A percentile compares a stretch with the other conserved stretches of the same genome.
These are phyloP conservation scores for Echeneis naucrates DNA, from an alignment of 2,797 vertebrate species.

Conservation along the genomic window DNA sequence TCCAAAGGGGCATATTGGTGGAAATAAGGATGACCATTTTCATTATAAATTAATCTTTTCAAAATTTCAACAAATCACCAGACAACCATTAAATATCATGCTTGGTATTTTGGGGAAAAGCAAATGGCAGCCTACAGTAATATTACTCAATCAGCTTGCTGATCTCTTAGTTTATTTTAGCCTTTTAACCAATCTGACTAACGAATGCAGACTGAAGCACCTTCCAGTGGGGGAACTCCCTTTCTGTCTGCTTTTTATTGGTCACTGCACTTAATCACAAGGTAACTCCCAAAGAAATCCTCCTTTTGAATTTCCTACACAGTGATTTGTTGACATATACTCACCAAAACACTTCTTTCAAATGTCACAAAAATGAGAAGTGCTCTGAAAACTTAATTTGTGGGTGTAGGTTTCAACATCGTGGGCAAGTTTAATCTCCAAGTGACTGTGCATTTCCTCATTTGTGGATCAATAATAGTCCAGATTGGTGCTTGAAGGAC, in stretches of 20 bases:
- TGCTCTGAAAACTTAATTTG: background rate
- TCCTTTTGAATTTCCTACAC: background rate
- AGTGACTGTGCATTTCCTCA: background rate
- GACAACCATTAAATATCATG: background rate
- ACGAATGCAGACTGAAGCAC: background rate
- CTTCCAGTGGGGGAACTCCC: background rate
- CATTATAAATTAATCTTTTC: too few relatives aligned
- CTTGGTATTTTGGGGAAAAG: background rate
- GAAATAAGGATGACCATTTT: too few relatives aligned
- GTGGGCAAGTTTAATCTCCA: background rate
- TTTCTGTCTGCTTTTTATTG: background rate
- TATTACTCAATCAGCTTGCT: background rate
- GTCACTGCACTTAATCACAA: background rate
- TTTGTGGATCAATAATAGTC: background rate
- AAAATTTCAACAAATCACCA: too few relatives aligned
- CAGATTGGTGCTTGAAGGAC: background rate
- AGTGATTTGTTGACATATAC: background rate
- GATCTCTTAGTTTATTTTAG: background rate
- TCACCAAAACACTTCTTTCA: background rate
- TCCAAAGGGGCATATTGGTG: background rate
- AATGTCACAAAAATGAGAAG: slow-evolving; percentile 27
- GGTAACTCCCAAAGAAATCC: background rate
- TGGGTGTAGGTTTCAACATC: slow-evolving; percentile 41
- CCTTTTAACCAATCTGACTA: background rate
- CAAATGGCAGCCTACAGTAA: background rate